Base-by-base conservation (phyloP, 2,113 vertebrate species). In the Proteles cristata region DNA sequence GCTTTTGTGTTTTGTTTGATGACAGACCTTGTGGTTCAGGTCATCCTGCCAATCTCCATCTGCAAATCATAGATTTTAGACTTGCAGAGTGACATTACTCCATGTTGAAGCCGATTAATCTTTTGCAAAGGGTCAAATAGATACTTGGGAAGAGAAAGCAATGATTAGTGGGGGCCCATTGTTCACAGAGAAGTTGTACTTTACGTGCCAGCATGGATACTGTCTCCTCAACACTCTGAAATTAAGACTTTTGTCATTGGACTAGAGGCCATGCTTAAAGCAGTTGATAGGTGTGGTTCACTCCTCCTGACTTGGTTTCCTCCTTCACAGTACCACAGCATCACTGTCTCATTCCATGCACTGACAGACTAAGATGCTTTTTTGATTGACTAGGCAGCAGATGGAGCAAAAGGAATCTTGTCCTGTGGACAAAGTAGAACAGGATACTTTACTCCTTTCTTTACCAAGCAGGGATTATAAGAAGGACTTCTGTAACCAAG, bases 41-140 rank as follows among this genome's bases (percentile, higher is more conserved):
- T 88, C 21, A 39, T 55, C 80, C 77, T 65, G 11, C n/a, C 93
- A 82, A 55, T 76, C 25, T 92, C 80, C 68, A 68, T 26, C 73
- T 95, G 68, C 61, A 88, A 88, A 86, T 97, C 90, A 77, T 33
- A 96, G 35, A 71, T 94, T 92, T 82, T 48, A 97, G 90, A 83
- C 21, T 35, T 65, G 68, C 11, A 43, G 11, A 12, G 61, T 84
- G 50, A 25, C 68, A 61, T 87, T 45, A 68, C 21, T 50, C 87
- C 74, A 77, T 45, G 19, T 65, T 83, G 48, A 82, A 88, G 71
- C 23, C 55, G 82, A 95, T 89, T 92, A 90, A 92, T 43, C 61
- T 95, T 88, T 94, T 90, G 53, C 55, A 73, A 96, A 87, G 66
- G 31, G 77, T 80, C 61, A 93, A 88, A 68, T 58, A 87, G 74